Conservation (phyloP, 1,140 invertebrate genomes). For the Bacillus rossius region DNA sequence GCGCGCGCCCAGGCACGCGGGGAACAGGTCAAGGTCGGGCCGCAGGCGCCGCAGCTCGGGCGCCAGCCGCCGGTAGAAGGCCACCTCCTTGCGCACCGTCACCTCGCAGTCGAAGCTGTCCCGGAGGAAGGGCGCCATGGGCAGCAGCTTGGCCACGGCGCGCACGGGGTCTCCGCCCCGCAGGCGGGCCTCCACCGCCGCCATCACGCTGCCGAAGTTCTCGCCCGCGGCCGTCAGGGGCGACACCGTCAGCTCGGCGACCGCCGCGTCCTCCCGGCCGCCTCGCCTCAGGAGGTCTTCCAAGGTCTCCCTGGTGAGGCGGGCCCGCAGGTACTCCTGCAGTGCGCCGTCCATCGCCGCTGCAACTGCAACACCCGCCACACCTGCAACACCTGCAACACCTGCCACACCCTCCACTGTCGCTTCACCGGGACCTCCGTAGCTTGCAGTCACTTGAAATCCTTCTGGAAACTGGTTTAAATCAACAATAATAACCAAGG, state of each 20-base stretch:
- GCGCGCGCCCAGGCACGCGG: constrained; percentile 1
- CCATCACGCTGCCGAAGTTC: constrained; percentile 9
- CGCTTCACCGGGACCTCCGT: too few relatives aligned
- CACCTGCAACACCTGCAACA: too few relatives aligned
- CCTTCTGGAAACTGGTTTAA: too few relatives aligned
- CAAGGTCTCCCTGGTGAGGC: too few relatives aligned
- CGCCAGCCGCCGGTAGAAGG: constrained; percentile 1
- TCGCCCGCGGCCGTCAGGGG: constrained; percentile 2
- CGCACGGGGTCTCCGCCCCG: neutral
- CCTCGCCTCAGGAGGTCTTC: too few relatives aligned
- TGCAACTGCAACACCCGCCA: too few relatives aligned
- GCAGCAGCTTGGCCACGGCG: constrained; percentile 1
- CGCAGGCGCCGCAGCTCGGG: neutral
- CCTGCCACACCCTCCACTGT: too few relatives aligned
- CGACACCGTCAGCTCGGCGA: neutral
- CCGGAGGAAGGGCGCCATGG: neutral
- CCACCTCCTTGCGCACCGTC: constrained; percentile 8
- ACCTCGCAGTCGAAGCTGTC: neutral
- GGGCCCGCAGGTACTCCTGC: too few relatives aligned
- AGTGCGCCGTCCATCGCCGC: too few relatives aligned
- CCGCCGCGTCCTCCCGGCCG: too few relatives aligned
- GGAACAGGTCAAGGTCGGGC: constrained; percentile 1
- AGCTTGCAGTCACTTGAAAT: too few relatives aligned
- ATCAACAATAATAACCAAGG: too few relatives aligned
- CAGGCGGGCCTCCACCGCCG: neutral